A percentile compares a stretch with the other conserved stretches of the same genome.
Conservation (phyloP, 2,797 vertebrate genomes). For the Argyrosomus regius region DNA sequence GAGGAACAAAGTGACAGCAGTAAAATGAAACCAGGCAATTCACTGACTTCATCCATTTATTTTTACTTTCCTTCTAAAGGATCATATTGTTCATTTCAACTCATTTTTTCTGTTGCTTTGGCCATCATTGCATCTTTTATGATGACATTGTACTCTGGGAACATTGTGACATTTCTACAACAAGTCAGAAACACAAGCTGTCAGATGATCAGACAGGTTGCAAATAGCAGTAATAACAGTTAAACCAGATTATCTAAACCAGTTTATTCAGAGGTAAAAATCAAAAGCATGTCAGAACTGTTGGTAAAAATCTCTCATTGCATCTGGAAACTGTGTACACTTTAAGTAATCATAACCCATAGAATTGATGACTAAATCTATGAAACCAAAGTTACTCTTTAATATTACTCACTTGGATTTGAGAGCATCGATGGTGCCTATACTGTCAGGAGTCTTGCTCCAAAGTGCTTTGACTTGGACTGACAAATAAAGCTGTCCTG, state of each 20-base stretch:
- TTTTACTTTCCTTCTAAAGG: neutral
- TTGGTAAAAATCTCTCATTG: constrained; percentile 2
- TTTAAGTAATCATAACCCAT: neutral
- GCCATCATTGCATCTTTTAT: neutral
- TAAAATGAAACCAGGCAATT: neutral
- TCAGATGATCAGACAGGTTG: neutral
- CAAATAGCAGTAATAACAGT: neutral
- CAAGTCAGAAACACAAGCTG: neutral
- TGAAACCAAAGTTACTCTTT: neutral
- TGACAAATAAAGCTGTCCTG: neutral
- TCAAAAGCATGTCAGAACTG: neutral
- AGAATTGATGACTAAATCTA: neutral
- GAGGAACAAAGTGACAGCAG: too few relatives aligned
- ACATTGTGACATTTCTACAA: neutral
- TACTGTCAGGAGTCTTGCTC: neutral
- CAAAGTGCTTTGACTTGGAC: neutral
- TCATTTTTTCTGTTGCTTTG: neutral
- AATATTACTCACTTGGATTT: neutral
- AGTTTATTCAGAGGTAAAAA: neutral
- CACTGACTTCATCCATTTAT: neutral
- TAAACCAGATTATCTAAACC: neutral
- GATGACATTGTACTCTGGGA: neutral
- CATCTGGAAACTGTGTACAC: neutral
- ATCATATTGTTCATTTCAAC: neutral
- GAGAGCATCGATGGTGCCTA: neutral